Evolutionary conservation across 2,888 invertebrate species (phyloP).

Genomic region (Platerodrilus igneus): DNA sequence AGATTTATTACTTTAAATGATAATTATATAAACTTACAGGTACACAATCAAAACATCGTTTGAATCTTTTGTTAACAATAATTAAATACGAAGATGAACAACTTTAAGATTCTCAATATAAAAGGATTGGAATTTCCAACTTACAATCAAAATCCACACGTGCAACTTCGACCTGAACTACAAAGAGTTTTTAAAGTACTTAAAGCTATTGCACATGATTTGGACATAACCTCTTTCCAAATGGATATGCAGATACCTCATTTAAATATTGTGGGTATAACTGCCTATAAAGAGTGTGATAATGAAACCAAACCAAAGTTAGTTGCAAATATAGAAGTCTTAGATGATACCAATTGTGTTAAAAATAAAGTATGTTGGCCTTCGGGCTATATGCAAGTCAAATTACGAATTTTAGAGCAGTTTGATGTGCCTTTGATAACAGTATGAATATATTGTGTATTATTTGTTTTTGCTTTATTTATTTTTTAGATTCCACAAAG

Average conservation of each 20-base stretch:
- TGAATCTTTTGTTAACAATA: slow-evolving; percentile 44
- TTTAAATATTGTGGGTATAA: slow-evolving; percentile 43
- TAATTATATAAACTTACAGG: slow-evolving; percentile 9
- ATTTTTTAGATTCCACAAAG: slow-evolving; percentile 29
- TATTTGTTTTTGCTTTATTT: slow-evolving; percentile 5
- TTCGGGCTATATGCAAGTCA: slow-evolving; percentile 47
- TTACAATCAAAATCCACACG: slow-evolving; percentile 33
- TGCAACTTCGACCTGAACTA: slow-evolving; percentile 38
- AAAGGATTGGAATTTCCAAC: slow-evolving; percentile 23
- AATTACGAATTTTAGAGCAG: slow-evolving; percentile 45
- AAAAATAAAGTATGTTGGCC: slow-evolving; percentile 39
- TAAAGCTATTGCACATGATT: slow-evolving; percentile 26
- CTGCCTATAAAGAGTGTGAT: slow-evolving; percentile 39
- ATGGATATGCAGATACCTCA: slow-evolving; percentile 40
- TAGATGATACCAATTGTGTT: slow-evolving; percentile 45
- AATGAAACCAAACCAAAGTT: no score
- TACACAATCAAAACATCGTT: slow-evolving; percentile 24
- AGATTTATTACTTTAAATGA: not conserved
- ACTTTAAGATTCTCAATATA: slow-evolving; percentile 36
- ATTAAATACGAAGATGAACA: slow-evolving; percentile 43
- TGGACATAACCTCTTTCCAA: slow-evolving; percentile 35
- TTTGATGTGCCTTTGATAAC: slow-evolving; percentile 41
- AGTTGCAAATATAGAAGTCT: slow-evolving; percentile 47
- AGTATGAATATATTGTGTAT: slow-evolving; percentile 37
- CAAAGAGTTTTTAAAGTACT: slow-evolving; percentile 34